Conservation (phyloP, 2,888 invertebrate species). For the Pandemis heparana region DNA sequence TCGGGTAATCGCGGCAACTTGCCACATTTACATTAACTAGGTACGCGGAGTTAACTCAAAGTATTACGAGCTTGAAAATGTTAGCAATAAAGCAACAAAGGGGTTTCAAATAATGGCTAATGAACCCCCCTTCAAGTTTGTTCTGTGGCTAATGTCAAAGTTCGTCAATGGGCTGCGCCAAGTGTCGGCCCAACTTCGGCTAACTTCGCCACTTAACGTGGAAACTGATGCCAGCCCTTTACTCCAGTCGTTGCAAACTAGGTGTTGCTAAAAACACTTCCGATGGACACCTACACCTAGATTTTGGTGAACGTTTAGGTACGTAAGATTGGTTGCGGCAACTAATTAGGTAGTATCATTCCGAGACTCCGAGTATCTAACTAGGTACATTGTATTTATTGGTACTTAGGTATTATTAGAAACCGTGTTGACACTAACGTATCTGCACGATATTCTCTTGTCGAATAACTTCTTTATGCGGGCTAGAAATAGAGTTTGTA, state of each 20-base stretch:
- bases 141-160: conserved; percentile 61
- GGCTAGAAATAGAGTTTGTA: too few species aligned
- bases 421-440: too few species aligned
- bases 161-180: conserved; percentile 47
- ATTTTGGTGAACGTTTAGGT: too few species aligned
- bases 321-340: too few species aligned
- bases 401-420: too few species aligned
- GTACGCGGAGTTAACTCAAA: conserved; percentile 26
- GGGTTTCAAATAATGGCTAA: conserved; percentile 64
- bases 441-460: too few species aligned
- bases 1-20: neutral
- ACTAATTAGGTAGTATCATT: too few species aligned
- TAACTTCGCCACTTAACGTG: conserved; percentile 49
- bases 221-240: conserved; percentile 44
- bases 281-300: neutral
- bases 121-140: conserved; percentile 58
- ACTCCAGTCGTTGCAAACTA: conserved; percentile 13
- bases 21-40: conserved; percentile 26
- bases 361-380: too few species aligned
- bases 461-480: too few species aligned
- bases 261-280: conserved; percentile 35
- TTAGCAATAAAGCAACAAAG: conserved; percentile 60
- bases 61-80: conserved; percentile 45
- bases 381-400: too few species aligned
- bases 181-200: conserved; percentile 37